A percentile compares a stretch with the other conserved stretches of the same genome.
Evolutionary conservation across 2,888 invertebrate genomes (phyloP).

Genomic region (Acanthosoma haemorrhoidale): DNA sequence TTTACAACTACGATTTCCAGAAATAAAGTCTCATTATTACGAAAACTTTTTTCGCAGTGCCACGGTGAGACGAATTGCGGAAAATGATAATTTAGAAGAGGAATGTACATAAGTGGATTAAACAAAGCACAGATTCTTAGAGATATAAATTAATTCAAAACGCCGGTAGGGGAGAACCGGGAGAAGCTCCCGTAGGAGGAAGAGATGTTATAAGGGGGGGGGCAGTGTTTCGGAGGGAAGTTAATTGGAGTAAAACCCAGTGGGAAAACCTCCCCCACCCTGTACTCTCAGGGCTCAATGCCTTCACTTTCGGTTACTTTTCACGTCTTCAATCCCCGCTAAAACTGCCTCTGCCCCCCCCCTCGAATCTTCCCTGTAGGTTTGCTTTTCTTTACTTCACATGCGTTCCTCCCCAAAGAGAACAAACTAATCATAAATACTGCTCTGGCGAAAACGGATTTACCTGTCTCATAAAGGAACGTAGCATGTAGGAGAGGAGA

Average conservation of each 20-base stretch:
- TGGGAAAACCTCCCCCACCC: not conserved
- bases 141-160: not conserved
- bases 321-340: constrained; percentile 2
- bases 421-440: not conserved
- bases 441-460: not conserved
- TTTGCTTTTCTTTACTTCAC: not conserved
- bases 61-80: no score
- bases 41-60: no score
- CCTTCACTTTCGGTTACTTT: constrained; percentile 8
- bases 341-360: not conserved
- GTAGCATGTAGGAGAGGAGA: no score
- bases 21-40: no score
- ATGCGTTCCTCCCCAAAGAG: not conserved
- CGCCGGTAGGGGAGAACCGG: not conserved
- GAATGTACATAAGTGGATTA: no score
- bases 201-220: not conserved
- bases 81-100: no score
- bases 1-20: no score
- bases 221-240: constrained; percentile 1
- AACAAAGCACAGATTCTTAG: not conserved
- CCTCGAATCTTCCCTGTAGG: no score
- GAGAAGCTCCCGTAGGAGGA: not conserved
- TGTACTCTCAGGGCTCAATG: constrained; percentile 5
- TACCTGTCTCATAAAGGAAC: not conserved
- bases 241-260: constrained; percentile 10